Conservation (phyloP, 2,113 vertebrate species). For the Callipepla californica region DNA sequence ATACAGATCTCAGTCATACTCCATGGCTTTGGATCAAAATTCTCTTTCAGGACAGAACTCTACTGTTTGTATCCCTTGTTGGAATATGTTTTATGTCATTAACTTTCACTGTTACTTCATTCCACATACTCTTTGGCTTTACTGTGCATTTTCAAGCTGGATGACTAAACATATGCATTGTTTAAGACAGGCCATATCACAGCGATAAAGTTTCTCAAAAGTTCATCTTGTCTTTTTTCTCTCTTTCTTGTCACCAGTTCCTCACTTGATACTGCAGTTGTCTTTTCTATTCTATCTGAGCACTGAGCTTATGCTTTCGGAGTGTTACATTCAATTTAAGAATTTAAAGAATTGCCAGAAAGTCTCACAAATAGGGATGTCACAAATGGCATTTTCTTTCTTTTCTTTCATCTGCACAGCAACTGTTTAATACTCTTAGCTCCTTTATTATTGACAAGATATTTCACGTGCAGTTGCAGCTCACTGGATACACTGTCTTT, state of each 20-base stretch:
- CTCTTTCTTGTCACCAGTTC: not conserved
- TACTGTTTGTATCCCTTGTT: not conserved
- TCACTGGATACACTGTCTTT: not conserved
- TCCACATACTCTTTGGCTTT: not conserved
- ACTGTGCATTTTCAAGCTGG: not conserved
- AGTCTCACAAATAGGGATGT: not conserved
- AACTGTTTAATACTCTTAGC: not conserved
- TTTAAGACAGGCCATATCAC: not conserved
- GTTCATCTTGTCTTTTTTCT: not conserved
- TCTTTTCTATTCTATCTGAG: not conserved
- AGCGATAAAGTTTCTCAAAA: not conserved
- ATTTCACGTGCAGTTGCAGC: accelerated
- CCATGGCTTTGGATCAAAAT: not conserved
- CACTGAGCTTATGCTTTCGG: too few relatives aligned
- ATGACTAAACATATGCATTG: not conserved
- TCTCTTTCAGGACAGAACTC: not conserved
- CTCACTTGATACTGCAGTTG: not conserved
- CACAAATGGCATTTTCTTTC: not conserved
- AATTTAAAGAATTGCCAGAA: not conserved
- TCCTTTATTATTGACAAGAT: not conserved
- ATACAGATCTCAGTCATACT: not conserved
- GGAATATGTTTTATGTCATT: not conserved
- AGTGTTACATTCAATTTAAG: not conserved
- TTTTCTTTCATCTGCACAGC: not conserved
- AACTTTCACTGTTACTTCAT: not conserved